phyloP scores from a whole-genome alignment of 2,888 invertebrate genomes.

The Dynastes tityus region DNA sequence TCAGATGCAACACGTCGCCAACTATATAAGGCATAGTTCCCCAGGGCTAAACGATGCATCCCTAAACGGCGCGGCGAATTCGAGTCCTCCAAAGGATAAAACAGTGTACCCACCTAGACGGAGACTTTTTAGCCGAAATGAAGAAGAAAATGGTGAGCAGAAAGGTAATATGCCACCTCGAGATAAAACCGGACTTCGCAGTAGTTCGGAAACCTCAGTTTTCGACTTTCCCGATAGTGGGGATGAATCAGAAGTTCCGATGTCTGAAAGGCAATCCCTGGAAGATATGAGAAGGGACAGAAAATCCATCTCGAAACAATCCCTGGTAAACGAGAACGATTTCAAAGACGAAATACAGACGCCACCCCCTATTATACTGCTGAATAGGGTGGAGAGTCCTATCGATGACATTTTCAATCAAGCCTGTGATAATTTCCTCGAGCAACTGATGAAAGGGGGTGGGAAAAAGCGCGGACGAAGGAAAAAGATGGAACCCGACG shows the following conservation, averaged over 20 bases:
- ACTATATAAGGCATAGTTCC: slow-evolving; percentile 49
- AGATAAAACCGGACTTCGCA: slow-evolving; percentile 72
- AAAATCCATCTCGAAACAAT: slow-evolving; percentile 76
- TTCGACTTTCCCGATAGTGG: slow-evolving; percentile 79
- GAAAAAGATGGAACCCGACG: slow-evolving; percentile 70
- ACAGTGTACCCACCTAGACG: slow-evolving; percentile 69
- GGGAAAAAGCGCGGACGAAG: slow-evolving; percentile 75
- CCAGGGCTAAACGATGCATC: slow-evolving; percentile 45
- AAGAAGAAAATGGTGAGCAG: slow-evolving; percentile 68
- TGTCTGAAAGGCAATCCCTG: slow-evolving; percentile 78
- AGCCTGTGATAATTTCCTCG: slow-evolving; percentile 85
- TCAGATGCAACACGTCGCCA: slow-evolving; percentile 57
- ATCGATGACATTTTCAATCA: slow-evolving; percentile 77
- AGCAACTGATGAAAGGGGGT: slow-evolving; percentile 78
- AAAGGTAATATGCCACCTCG: slow-evolving; percentile 66
- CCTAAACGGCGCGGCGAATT: slow-evolving; percentile 40
- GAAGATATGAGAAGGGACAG: slow-evolving; percentile 77
- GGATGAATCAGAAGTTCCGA: slow-evolving; percentile 77
- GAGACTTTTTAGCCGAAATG: slow-evolving; percentile 76
- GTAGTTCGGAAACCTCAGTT: slow-evolving; percentile 77
- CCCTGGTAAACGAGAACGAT: slow-evolving; percentile 70
- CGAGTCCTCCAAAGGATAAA: slow-evolving; percentile 71
- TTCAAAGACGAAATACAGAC: slow-evolving; percentile 52
- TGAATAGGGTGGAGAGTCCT: slow-evolving; percentile 55
- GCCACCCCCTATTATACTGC: too few species aligned